Percentiles rank a stretch among this genome's conserved stretches.
These are phyloP conservation scores for Pseudorhombus dupliciocellatus DNA, from an alignment of 2,113 vertebrate species.

Conservation along the genomic window DNA sequence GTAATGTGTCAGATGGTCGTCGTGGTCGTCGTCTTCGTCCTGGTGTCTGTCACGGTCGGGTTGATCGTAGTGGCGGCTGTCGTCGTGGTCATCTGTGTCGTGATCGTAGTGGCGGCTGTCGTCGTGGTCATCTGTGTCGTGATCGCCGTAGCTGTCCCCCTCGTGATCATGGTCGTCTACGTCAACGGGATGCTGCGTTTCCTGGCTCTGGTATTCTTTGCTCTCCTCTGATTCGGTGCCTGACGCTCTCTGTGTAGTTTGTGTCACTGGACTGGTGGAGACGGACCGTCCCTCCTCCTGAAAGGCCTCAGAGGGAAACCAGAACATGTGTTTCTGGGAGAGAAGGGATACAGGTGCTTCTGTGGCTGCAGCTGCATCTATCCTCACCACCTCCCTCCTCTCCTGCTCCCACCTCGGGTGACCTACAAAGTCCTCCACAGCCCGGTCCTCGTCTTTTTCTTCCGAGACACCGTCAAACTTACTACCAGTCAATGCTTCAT, in stretches of 20 bases:
- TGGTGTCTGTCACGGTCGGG: constrained; percentile 22
- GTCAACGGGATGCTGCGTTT: constrained; percentile 33
- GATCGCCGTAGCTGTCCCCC: constrained; percentile 21
- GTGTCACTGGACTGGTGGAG: constrained; percentile 64
- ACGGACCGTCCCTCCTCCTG: constrained; percentile 71
- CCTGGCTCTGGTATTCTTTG: constrained; percentile 62
- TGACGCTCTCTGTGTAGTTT: constrained; percentile 71
- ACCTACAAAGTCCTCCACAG: constrained; percentile 42
- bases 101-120: constrained; percentile 21
- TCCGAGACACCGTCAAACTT: constrained; percentile 31
- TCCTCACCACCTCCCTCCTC: constrained; percentile 56
- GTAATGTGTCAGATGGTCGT: constrained; percentile 35
- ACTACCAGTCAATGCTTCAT: constrained; percentile 31
- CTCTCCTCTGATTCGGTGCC: constrained; percentile 70
- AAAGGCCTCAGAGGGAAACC: constrained; percentile 88
- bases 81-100: constrained; percentile 24
- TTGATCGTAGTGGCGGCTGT: constrained; percentile 24
- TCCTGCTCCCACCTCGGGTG: constrained; percentile 41
- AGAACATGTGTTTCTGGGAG: constrained; percentile 89
- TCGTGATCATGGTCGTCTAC: constrained; percentile 28
- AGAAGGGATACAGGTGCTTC: constrained; percentile 83
- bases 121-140: constrained; percentile 19
- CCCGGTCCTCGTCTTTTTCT: constrained; percentile 37
- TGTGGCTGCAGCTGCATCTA: constrained; percentile 68
- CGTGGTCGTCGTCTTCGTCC: constrained; percentile 20